Percentiles rank a stretch among this genome's conserved stretches.
These are phyloP conservation scores for Anneissia japonica DNA, from an alignment of 35 echinoderm and acorn worm species.

Conservation along the genomic window DNA sequence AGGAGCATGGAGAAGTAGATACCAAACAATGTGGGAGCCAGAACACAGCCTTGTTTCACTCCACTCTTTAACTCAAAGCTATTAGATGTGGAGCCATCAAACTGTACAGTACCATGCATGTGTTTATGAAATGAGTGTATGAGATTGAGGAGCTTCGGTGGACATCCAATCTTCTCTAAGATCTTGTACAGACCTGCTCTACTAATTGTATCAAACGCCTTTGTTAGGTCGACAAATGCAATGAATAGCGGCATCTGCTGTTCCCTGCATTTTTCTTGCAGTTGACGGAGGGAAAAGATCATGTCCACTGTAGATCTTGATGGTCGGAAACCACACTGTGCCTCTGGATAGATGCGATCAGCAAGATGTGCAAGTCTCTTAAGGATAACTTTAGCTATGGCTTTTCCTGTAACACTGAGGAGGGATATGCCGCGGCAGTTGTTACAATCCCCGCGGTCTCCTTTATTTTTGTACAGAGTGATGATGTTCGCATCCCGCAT, in stretches of 20 bases:
- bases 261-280: slow-evolving; percentile 29
- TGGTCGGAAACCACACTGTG: slow-evolving; percentile 59
- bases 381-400: slow-evolving; percentile 25
- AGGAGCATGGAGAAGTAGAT: no score
- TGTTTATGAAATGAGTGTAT: slow-evolving; percentile 40
- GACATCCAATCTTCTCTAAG: slow-evolving; percentile 34
- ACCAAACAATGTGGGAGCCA: no score
- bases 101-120: slow-evolving; percentile 18
- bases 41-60: no score
- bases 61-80: no score
- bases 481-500: slow-evolving; percentile 3
- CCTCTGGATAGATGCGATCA: slow-evolving; percentile 50
- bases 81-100: no score
- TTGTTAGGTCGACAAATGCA: slow-evolving; percentile 56
- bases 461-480: slow-evolving; percentile 9
- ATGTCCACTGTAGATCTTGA: slow-evolving; percentile 30
- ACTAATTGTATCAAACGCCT: slow-evolving; percentile 46
- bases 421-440: slow-evolving; percentile 13
- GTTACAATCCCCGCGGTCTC: background rate
- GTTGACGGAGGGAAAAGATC: slow-evolving; percentile 6
- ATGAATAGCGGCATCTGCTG: slow-evolving; percentile 27
- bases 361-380: slow-evolving; percentile 33
- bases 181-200: slow-evolving; percentile 35
- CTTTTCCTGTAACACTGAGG: slow-evolving; percentile 49
- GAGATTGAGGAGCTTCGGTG: slow-evolving; percentile 21